Conservation (phyloP, 1,140 invertebrate species). For the Vanessa tameamea region DNA sequence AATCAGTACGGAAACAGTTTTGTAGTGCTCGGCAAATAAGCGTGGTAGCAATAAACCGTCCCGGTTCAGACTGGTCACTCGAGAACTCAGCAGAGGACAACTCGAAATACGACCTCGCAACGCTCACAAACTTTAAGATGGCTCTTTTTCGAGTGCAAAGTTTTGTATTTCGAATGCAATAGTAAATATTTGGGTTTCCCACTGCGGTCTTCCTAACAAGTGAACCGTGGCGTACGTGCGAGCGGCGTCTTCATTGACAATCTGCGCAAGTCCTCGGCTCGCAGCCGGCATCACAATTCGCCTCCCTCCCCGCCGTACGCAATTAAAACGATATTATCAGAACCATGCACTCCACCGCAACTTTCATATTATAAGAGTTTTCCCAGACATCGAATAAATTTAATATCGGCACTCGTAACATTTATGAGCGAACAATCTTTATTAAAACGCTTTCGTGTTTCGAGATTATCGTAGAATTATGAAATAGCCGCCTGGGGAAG, state of each 20-base stretch:
- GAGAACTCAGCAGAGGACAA: constrained; percentile 58
- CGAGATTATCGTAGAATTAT: constrained; percentile 38
- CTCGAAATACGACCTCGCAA: constrained; percentile 58
- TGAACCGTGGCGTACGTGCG: constrained; percentile 61
- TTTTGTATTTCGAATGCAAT: constrained; percentile 66
- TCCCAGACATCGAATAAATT: constrained; percentile 40
- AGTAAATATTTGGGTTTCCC: constrained; percentile 68
- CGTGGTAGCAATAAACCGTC: constrained; percentile 53
- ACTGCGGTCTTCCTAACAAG: constrained; percentile 62
- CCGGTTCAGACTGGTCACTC: constrained; percentile 55
- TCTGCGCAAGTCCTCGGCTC: constrained; percentile 46
- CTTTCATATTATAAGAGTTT: constrained; percentile 39
- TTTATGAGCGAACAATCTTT: constrained; percentile 40
- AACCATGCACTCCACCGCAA: constrained; percentile 45
- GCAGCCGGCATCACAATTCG: constrained; percentile 58
- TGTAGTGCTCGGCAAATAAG: constrained; percentile 66
- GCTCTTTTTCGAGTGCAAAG: constrained; percentile 63
- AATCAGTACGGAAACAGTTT: constrained; percentile 61
- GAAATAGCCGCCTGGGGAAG: constrained; percentile 38
- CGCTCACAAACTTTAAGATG: constrained; percentile 58
- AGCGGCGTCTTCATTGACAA: constrained; percentile 55
- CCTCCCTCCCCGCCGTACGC: constrained; percentile 42
- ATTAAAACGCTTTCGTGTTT: constrained; percentile 43
- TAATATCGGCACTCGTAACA: constrained; percentile 36
- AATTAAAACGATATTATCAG: constrained; percentile 70